Evolutionary conservation across 2,888 invertebrate species (phyloP).

Genomic region (Pollenia labialis): DNA sequence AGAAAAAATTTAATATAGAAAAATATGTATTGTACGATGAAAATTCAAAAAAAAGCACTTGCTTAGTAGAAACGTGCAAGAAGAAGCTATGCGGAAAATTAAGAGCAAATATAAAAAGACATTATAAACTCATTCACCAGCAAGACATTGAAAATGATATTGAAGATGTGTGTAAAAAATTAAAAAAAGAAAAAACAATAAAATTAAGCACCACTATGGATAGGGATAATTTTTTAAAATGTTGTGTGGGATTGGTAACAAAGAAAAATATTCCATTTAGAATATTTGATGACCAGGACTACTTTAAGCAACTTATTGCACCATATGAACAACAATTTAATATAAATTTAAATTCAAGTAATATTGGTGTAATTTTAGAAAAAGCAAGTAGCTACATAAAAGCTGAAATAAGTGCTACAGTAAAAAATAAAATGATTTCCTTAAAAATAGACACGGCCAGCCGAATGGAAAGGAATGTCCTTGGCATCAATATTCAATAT

Average conservation of each 20-base stretch:
- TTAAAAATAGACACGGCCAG: slow-evolving; percentile 6
- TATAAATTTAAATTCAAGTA: slow-evolving; percentile 56
- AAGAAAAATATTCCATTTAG: slow-evolving; percentile 50
- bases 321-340: slow-evolving; percentile 53
- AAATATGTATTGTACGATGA: too few relatives aligned
- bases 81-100: too few relatives aligned
- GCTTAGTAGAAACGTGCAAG: too few relatives aligned
- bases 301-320: slow-evolving; percentile 42
- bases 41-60: too few relatives aligned
- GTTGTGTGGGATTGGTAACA: slow-evolving; percentile 57
- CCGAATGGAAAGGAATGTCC: slow-evolving; percentile 5
- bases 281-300: slow-evolving; percentile 50
- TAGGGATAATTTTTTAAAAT: slow-evolving; percentile 50
- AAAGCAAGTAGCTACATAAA: slow-evolving; percentile 10
- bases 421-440: slow-evolving; percentile 46
- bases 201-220: slow-evolving; percentile 8
- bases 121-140: too few relatives aligned
- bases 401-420: slow-evolving; percentile 11
- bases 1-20: too few relatives aligned
- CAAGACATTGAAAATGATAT: too few relatives aligned
- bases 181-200: too few relatives aligned
- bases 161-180: too few relatives aligned
- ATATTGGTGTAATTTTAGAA: slow-evolving; percentile 8
- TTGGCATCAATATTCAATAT: not conserved
- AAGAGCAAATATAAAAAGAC: too few relatives aligned